Evolutionary conservation across 53 echinoderm and acorn worm genomes (phyloP).

Genomic region (Luidia sarsii): DNA sequence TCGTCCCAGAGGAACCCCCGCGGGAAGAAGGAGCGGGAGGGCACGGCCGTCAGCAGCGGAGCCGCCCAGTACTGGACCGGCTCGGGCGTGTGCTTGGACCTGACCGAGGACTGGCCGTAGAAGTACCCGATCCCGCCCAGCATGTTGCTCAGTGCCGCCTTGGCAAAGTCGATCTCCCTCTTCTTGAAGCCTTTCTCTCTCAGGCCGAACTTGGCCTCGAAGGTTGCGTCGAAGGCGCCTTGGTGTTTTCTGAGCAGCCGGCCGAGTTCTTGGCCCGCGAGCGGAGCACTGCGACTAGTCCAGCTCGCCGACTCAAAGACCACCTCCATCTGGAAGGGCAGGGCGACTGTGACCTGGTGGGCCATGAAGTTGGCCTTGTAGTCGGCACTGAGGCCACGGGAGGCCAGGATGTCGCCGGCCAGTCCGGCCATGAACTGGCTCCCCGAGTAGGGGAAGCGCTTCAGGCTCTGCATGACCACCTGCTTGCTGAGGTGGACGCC

Average conservation of each 20-base stretch:
- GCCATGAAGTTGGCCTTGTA: constrained; percentile 66
- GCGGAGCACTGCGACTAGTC: constrained; percentile 14
- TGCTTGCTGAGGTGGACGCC: constrained; percentile 83
- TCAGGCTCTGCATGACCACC: constrained; percentile 71
- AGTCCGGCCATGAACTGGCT: constrained; percentile 75
- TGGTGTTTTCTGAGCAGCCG: constrained; percentile 28
- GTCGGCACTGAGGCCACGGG: constrained; percentile 42
- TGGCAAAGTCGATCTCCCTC: constrained; percentile 57
- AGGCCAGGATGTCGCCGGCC: constrained; percentile 61
- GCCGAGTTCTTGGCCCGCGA: constrained; percentile 45
- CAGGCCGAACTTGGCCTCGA: constrained; percentile 55
- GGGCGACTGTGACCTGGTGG: constrained; percentile 64
- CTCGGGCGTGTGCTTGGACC: constrained; percentile 70
- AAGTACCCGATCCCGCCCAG: constrained; percentile 97
- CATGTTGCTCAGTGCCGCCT: constrained; percentile 81
- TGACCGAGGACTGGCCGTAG: constrained; percentile 80
- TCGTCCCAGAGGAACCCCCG: constrained; percentile 97
- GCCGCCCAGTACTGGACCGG: constrained; percentile 87
- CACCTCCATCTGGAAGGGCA: constrained; percentile 69
- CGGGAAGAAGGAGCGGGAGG: constrained; percentile 96
- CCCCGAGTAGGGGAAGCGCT: constrained; percentile 61
- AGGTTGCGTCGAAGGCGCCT: constrained; percentile 41
- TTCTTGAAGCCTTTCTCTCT: constrained; percentile 56
- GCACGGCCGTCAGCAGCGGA: constrained; percentile 90
- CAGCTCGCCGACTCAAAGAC: constrained; percentile 69